A percentile compares a stretch with the other conserved stretches of the same genome.
Conservation (phyloP, 2,113 vertebrate genomes). For the Orycteropus afer region DNA sequence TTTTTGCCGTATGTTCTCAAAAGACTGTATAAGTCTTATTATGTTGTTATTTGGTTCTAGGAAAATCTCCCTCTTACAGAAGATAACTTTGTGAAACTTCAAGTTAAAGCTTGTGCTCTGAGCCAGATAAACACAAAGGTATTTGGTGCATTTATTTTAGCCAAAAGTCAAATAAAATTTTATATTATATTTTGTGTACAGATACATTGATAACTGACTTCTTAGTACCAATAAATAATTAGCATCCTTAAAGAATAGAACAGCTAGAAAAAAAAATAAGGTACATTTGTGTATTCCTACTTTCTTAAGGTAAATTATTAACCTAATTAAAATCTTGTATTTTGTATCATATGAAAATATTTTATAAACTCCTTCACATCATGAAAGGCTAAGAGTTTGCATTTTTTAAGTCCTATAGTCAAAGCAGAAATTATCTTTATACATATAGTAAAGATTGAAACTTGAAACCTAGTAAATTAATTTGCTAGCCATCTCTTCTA, state of each 20-base stretch:
- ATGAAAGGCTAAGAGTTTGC: neutral
- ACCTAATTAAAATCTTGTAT: neutral
- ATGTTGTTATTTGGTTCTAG: constrained; percentile 84
- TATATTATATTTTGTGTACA: neutral
- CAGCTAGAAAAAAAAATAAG: neutral
- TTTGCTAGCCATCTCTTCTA: neutral
- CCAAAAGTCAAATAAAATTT: constrained; percentile 9
- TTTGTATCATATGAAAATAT: constrained; percentile 39
- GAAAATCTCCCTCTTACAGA: constrained; percentile 83
- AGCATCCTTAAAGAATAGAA: neutral
- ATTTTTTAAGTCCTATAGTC: neutral
- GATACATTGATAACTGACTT: neutral
- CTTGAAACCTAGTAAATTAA: neutral
- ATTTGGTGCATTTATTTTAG: constrained; percentile 56
- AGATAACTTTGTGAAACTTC: constrained; percentile 92
- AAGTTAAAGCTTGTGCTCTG: constrained; percentile 96
- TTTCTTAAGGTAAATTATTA: constrained; percentile 12
- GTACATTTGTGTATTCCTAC: neutral
- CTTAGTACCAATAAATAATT: constrained; percentile 29
- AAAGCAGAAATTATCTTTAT: constrained; percentile 5
- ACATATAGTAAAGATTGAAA: constrained; percentile 4
- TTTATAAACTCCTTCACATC: constrained; percentile 46
- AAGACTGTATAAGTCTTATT: neutral
- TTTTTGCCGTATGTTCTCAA: constrained; percentile 8
- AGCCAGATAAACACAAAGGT: constrained; percentile 94